phyloP scores from a whole-genome alignment of 1,140 invertebrate genomes.

The Holotrichia oblita region DNA sequence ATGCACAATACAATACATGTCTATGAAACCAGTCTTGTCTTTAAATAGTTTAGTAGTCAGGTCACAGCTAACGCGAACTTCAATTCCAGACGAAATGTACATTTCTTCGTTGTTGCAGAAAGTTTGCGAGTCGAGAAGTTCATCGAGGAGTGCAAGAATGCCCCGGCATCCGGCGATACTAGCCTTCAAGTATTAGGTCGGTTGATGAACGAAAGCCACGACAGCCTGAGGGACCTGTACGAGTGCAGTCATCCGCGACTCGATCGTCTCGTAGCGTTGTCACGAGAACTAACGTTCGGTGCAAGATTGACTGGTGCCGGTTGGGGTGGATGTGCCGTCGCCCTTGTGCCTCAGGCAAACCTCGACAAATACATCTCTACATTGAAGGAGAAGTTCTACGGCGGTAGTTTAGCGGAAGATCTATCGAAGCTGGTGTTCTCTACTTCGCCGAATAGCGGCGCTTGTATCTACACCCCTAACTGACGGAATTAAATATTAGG shows the following conservation, averaged over 20 bases:
- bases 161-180: conserved; percentile 65
- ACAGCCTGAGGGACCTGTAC: conserved; percentile 85
- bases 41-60: neutral
- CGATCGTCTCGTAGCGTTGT: conserved; percentile 84
- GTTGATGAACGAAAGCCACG: conserved; percentile 91
- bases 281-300: conserved; percentile 77
- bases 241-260: conserved; percentile 94
- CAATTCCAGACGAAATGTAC: neutral
- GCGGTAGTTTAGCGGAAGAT: conserved; percentile 54
- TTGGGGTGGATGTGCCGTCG: conserved; percentile 97
- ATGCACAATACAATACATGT: no score
- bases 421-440: conserved; percentile 63
- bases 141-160: conserved; percentile 69
- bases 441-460: conserved; percentile 67
- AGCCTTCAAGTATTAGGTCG: conserved; percentile 68
- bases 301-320: conserved; percentile 94
- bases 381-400: conserved; percentile 77
- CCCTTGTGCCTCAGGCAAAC: conserved; percentile 74
- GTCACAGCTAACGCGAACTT: neutral
- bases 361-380: conserved; percentile 75
- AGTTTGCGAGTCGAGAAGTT: conserved; percentile 83
- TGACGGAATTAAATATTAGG: conserved; percentile 6
- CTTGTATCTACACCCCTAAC: conserved; percentile 50
- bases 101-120: conserved; percentile 66
- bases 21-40: no score